Evolutionary conservation across 2,113 vertebrate species (phyloP), one percentile per base, ranked within the genome.

Genomic region (Scomber japonicus): DNA sequence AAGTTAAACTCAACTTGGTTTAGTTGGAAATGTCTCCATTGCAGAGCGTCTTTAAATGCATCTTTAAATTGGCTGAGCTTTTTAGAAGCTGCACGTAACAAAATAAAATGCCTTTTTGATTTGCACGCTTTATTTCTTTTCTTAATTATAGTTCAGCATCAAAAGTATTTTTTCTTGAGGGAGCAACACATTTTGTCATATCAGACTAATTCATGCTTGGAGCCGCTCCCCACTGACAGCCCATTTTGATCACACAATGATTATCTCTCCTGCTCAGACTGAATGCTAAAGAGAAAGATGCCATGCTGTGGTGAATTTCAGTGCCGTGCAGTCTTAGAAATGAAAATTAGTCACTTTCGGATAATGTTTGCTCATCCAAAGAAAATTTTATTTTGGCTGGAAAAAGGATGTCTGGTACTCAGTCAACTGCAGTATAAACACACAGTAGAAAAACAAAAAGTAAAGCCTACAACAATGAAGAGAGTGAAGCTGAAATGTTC

Each of bases 181-280:
- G 50, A 11, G 15, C 48, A 0, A 49, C n/a, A 11, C 65, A 59
- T 78, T 50, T 30, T 0, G 21, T 77, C 67, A 21, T 13, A 2
- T 62, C 57, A 56, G 16, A 57, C 59, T 78, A 70, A 83, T 77
- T 76, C 72, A 19, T 17, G 30, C 30, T 55, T 24, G 15, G 17
- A 65, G 68, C 72, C 2, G 53, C 49, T 71, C 31, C 64, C 55
- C 30, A 2, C 48, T 6, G 70, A 74, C 59, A 35, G 19, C 61
- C 59, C 70, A 66, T 35, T 54, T 11, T 70, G 48, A 72, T 78
- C 57, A 59, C 63, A 54, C 45, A 61, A 78, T 55, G 55, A 81
- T 73, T 12, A 15, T 71, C 61, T 71, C 44, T 56, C 11, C 27
- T 57, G 35, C 15, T 27, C n/a, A 15, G 1, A 7, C 11, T 15